Conservation (phyloP, 2,888 invertebrate species). For the Ectropis crepuscularia region DNA sequence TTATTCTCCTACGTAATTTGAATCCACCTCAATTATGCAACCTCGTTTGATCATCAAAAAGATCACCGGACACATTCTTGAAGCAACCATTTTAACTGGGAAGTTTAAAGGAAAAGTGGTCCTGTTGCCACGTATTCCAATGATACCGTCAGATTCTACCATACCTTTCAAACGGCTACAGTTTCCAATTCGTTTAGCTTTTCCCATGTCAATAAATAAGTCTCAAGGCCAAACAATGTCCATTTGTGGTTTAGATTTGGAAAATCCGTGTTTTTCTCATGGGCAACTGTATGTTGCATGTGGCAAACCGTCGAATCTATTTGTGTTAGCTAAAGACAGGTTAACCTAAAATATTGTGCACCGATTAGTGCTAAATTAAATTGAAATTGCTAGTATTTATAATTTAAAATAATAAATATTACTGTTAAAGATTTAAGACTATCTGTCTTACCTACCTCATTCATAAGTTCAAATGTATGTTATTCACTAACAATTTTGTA, state of each 20-base stretch:
- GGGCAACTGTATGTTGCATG: constrained; percentile 57
- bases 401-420: constrained; percentile 41
- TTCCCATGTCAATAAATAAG: constrained; percentile 58
- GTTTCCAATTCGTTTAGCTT: constrained; percentile 54
- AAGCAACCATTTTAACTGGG: too few relatives aligned
- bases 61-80: too few relatives aligned
- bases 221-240: constrained; percentile 58
- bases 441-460: constrained; percentile 40
- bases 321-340: constrained; percentile 34
- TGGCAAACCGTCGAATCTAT: too few relatives aligned
- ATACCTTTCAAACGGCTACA: constrained; percentile 55
- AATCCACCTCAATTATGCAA: too few relatives aligned
- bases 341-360: constrained; percentile 48
- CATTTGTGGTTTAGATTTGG: constrained; percentile 53
- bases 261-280: constrained; percentile 54
- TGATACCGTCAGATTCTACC: constrained; percentile 54
- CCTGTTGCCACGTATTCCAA: constrained; percentile 33
- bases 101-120: too few relatives aligned
- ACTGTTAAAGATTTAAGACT: constrained; percentile 39
- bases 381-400: constrained; percentile 43
- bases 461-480: constrained; percentile 43
- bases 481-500: constrained; percentile 26
- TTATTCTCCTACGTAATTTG: too few relatives aligned
- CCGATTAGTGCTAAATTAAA: constrained; percentile 41
- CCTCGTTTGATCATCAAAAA: too few relatives aligned